Percentiles rank a stretch among this genome's conserved stretches.
Conservation (phyloP, 2,888 invertebrate species). For the Linyphia triangularis region DNA sequence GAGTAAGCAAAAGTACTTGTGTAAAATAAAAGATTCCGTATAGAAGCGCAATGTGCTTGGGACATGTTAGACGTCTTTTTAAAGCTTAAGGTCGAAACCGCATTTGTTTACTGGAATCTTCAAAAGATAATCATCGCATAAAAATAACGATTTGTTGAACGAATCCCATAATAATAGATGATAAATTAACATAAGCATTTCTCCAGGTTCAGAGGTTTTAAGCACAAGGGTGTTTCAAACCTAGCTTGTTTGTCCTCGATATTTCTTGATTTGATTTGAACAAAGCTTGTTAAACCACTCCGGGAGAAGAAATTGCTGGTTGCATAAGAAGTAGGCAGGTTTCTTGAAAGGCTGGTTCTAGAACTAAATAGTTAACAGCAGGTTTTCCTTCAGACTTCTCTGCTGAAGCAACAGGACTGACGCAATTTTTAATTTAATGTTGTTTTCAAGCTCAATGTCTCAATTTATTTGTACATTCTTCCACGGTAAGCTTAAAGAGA, state of each 20-base stretch:
- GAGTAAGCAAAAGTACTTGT: no score
- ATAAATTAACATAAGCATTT: background rate
- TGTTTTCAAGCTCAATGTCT: constrained; percentile 8
- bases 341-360: background rate
- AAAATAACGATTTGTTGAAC: background rate
- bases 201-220: constrained; percentile 22
- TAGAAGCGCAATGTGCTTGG: no score
- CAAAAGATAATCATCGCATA: background rate
- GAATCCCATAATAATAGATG: background rate
- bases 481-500: background rate
- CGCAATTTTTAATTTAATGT: background rate
- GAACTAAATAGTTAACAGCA: background rate
- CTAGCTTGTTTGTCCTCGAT: constrained; percentile 42
- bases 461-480: background rate
- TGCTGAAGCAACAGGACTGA: background rate
- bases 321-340: constrained; percentile 7
- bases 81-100: no score
- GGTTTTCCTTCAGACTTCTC: background rate
- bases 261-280: constrained; percentile 14
- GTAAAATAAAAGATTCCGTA: no score
- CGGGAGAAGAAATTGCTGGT: background rate
- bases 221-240: constrained; percentile 14
- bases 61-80: no score
- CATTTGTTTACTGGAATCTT: background rate
- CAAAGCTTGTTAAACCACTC: constrained; percentile 24